phyloP scores from a whole-genome alignment of 2,113 vertebrate genomes.

The Daboia siamensis region DNA sequence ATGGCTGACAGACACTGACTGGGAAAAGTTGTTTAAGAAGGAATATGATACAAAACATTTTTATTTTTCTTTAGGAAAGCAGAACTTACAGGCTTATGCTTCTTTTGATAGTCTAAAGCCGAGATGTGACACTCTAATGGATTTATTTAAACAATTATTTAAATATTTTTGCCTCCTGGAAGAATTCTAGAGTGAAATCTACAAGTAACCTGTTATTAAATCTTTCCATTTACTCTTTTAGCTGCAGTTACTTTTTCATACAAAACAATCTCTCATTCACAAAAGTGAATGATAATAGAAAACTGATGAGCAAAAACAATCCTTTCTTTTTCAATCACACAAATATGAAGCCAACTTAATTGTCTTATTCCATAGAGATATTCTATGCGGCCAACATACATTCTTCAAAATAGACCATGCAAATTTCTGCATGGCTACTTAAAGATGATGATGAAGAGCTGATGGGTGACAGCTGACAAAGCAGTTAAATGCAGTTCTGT shows the following conservation, averaged over 20 bases:
- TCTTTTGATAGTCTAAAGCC: neutral
- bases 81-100: neutral
- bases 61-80: neutral
- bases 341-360: neutral
- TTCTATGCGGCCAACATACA: neutral
- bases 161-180: neutral
- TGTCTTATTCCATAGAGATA: neutral
- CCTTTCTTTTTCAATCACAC: neutral
- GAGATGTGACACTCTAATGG: neutral
- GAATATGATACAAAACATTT: neutral
- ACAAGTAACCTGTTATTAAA: neutral
- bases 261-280: slow-evolving; percentile 11
- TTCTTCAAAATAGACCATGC: neutral
- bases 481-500: neutral
- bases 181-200: neutral
- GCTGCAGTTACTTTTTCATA: neutral
- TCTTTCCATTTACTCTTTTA: neutral
- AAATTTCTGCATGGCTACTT: slow-evolving; percentile 8
- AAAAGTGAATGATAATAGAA: neutral
- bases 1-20: neutral
- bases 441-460: neutral
- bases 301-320: neutral
- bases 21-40: neutral
- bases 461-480: neutral
- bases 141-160: neutral